Evolutionary conservation across 1,140 invertebrate species (phyloP), one percentile per base, ranked within the genome.

Genomic region (Oscheius sp.): DNA sequence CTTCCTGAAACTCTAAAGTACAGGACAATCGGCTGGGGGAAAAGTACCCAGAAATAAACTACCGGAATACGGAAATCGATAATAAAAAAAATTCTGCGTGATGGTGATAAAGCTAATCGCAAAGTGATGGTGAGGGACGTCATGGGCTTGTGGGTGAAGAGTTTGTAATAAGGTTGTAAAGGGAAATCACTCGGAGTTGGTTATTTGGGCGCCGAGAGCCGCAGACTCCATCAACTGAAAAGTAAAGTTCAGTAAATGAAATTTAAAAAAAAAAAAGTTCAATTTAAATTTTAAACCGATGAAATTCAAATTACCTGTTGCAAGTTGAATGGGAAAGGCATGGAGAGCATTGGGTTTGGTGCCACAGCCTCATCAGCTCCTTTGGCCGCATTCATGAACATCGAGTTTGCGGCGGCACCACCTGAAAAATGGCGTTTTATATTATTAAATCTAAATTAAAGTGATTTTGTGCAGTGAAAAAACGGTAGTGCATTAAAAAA

Each of bases 231-330:
- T 15, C 49, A 55, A 20, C 49, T 55, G 49, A 13, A 55, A 55
- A 13, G 28, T 23, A 23, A 55, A 4, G 23, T 55, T 55, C 4
- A 20, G n/a, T n/a, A n/a, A n/a, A n/a, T n/a, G n/a, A n/a, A n/a
- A n/a, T n/a, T n/a, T n/a, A n/a, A n/a, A n/a, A n/a, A n/a, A n/a
- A n/a, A n/a, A n/a, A n/a, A n/a, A n/a, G n/a, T n/a, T n/a, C n/a
- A n/a, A n/a, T n/a, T n/a, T n/a, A n/a, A n/a, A n/a, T n/a, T n/a
- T n/a, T n/a, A n/a, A n/a, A n/a, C n/a, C n/a, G n/a, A n/a, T n/a
- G n/a, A n/a, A n/a, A n/a, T n/a, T n/a, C n/a, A n/a, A n/a, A n/a
- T 55, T 26, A 55, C 49, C 49, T 55, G 49, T 55, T 55, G 49
- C 15, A 55, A 26, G 28, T 55, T 55, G 49, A 55, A 55, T 23